Evolutionary conservation across 2,888 invertebrate genomes (phyloP), one percentile per base, ranked within the genome.

Genomic region (Pantelozetes paolii): DNA sequence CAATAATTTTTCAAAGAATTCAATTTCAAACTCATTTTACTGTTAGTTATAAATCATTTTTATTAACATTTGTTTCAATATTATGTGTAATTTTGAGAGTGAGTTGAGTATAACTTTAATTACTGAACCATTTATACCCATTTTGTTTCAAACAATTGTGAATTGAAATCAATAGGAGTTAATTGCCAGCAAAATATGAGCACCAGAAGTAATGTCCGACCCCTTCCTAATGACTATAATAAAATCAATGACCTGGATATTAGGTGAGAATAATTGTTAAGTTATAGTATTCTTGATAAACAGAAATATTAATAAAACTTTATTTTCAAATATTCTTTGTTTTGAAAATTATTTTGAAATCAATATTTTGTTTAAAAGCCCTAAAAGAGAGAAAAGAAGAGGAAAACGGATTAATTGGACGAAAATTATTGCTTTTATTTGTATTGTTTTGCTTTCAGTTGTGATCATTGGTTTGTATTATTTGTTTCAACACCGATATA

Each of bases 121-220:
- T n/a, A n/a, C n/a, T n/a, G n/a, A n/a, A n/a, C n/a, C n/a, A n/a
- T n/a, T n/a, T n/a, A n/a, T n/a, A n/a, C n/a, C n/a, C n/a, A n/a
- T n/a, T n/a, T n/a, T n/a, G 20, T 9, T 48, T 48, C 15, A 48
- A 48, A 48, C 15, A 32, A n/a, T 32, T 32, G 30, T 11, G 2
- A 28, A 59, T 59, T 32, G 11, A 32, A 30, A 28, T 26, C 1
- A 59, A 59, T 59, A 69, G 69, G 30, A 13, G 42, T 69, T 36
- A 69, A 69, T 69, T 42, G 42, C 26, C 40, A 18, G 6, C 69
- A 40, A 18, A 69, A 69, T 23, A 69, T 69, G 69, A 69, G 18
- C 26, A 13, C 18, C 9, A 40, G 26, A 15, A 40, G 23, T 42
- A 69, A 26, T 26, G 20, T 2, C 28, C 69, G 69, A 1, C 9